Evolutionary conservation across 2,888 invertebrate species (phyloP).

Genomic region (Erynnis tages): DNA sequence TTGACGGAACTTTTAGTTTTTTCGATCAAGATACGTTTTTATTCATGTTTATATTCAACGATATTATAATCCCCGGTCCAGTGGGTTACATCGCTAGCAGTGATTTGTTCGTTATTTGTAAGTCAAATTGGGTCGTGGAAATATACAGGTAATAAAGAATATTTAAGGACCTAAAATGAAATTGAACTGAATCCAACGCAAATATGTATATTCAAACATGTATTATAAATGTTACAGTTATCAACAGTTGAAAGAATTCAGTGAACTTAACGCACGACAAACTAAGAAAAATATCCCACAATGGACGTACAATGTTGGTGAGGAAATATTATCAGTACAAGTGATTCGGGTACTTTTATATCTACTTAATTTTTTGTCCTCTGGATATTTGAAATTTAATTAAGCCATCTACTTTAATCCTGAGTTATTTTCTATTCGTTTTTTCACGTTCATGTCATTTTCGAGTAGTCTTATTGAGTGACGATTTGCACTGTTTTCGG

Average conservation of each 20-base stretch:
- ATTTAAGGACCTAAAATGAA: not conserved
- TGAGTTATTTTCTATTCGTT: too few relatives aligned
- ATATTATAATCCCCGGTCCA: slow-evolving; percentile 91
- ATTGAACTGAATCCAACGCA: not conserved
- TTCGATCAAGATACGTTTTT: slow-evolving; percentile 96
- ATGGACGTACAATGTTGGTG: slow-evolving; percentile 92
- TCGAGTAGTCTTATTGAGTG: too few relatives aligned
- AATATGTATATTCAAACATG: too few relatives aligned
- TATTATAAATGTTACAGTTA: too few relatives aligned
- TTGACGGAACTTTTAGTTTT: slow-evolving; percentile 94
- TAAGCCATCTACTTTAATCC: too few relatives aligned
- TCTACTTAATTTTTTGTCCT: too few relatives aligned
- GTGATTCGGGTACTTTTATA: slow-evolving; percentile 72
- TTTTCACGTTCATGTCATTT: too few relatives aligned
- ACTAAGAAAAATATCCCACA: slow-evolving; percentile 86
- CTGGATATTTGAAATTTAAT: too few relatives aligned
- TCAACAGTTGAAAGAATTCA: slow-evolving; percentile 88
- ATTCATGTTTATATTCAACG: slow-evolving; percentile 90
- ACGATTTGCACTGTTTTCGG: too few relatives aligned
- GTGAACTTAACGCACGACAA: slow-evolving; percentile 81
- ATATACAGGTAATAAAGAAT: slow-evolving; percentile 86
- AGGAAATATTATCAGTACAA: slow-evolving; percentile 84
- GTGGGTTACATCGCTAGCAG: slow-evolving; percentile 89
- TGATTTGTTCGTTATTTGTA: slow-evolving; percentile 92
- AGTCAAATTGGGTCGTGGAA: slow-evolving; percentile 91